Base-by-base conservation (phyloP, 2,888 invertebrate species). In the Branchellion lobata region DNA sequence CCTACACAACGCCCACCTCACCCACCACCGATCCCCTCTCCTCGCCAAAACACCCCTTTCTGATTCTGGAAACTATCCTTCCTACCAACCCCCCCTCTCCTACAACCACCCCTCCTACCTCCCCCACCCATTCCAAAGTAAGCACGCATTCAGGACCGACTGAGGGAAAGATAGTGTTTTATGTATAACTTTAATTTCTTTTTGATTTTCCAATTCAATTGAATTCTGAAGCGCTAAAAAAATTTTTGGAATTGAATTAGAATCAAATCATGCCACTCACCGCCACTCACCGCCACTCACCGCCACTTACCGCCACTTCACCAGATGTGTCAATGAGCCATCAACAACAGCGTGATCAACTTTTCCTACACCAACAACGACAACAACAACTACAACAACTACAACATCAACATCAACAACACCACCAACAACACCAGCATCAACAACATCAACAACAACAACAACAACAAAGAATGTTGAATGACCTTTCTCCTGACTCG, bases 401-500 rank as follows among this genome's bases (percentile, higher is more conserved):
- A 0, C 69, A 51, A 14, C 31, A 40, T 24, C n/a, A n/a, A n/a
- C n/a, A n/a, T n/a, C n/a, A n/a, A n/a, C n/a, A n/a, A n/a, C n/a
- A n/a, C n/a, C n/a, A n/a, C n/a, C n/a, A n/a, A n/a, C n/a, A n/a
- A n/a, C n/a, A n/a, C n/a, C n/a, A n/a, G n/a, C 51, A 71, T 21
- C 73, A 73, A 34, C 57, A 79, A 18, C 73, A 73, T 34, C 57
- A 79, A 18, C 68, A 51, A 36, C 68, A 24, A 24, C 31, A 36
- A 69, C 53, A 78, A 36, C 78, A 34, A 18, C 36, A 18, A 40
- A 21, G 24, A 11, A 21, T 40, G 11, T 11, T 40, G 18, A 2
- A 14, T 8, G 36, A 74, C 14, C 24, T 14, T 14, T 74, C 36
- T 69, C 86, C 86, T 1, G 86, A 87, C 78, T 86, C 86, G 2